A percentile compares a stretch with the other conserved stretches of the same genome.
phyloP scores from a whole-genome alignment of 2,113 vertebrate genomes.

The Sander lucioperca region DNA sequence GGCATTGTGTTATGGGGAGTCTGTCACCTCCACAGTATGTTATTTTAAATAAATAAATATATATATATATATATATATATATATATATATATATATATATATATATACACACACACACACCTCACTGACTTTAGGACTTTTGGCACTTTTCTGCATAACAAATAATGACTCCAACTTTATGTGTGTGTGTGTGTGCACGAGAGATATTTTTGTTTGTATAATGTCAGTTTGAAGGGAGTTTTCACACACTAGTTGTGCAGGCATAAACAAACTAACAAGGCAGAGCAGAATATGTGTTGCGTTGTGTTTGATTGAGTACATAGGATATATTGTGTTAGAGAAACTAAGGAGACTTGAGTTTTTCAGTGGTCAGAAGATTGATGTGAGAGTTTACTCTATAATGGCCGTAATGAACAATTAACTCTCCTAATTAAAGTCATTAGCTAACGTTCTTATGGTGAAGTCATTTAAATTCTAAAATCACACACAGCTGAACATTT shows the following conservation, averaged over 20 bases:
- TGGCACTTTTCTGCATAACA: slow-evolving; percentile 23
- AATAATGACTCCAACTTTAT: slow-evolving; percentile 24
- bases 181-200: background rate
- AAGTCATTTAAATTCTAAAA: slow-evolving; percentile 4
- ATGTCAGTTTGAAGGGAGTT: slow-evolving; percentile 23
- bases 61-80: background rate
- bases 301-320: background rate
- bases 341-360: background rate
- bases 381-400: background rate
- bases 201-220: slow-evolving; percentile 10
- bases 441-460: background rate
- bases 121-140: slow-evolving; percentile 33
- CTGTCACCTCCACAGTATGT: slow-evolving; percentile 23
- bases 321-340: too few relatives aligned
- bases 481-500: background rate
- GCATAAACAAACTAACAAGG: slow-evolving; percentile 29
- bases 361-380: background rate
- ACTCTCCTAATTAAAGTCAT: slow-evolving; percentile 20
- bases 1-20: slow-evolving; percentile 39
- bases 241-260: slow-evolving; percentile 20
- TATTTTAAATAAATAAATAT: slow-evolving; percentile 3
- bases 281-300: background rate
- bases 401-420: slow-evolving; percentile 16
- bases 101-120: background rate
- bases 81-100: slow-evolving; percentile 2